Base-by-base conservation (phyloP, 2,888 invertebrate species). In the Eilema sororculum region DNA sequence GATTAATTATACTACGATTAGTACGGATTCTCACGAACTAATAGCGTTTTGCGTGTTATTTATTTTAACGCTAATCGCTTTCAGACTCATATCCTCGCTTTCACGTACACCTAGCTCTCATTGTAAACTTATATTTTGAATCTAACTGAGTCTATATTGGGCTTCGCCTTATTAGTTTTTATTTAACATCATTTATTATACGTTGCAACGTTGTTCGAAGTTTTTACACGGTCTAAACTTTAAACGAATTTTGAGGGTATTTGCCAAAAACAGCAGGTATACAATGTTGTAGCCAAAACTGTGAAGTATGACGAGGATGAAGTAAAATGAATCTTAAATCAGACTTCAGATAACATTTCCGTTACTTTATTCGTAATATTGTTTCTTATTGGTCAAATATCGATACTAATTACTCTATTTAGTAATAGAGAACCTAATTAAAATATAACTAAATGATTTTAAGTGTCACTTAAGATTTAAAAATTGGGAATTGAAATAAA, bases 111-210 rank as follows among this genome's bases (percentile, higher is more conserved):
- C 58, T 52, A n/a, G 37, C 20, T 46, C 41, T 41, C 59, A 52
- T 16, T 22, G 9, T 82, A 84, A 82, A 79, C 82, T 80, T 81
- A 81, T 80, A 78, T 80, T 82, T 75, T 72, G 68, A 82, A 81
- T 71, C 77, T 80, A 81, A 78, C 83, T 82, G 78, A 75, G 69
- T 77, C 73, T 73, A 68, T 73, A 46, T 30, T 70, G 73, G 79
- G 82, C 83, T 78, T 78, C 83, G 86, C 80, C 78, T 73, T 85
- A 81, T 86, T 86, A 80, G 79, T 86, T 87, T 86, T 86, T 86
- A 86, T 85, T 78, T 63, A 75, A 77, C 74, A 76, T 77, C 67
- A 69, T 77, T 58, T 58, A 73, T 82, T 78, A 71, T 72, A 65
- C 75, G n/a, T 56, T 8, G 25, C 24, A 52, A 66, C 13, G 20